A percentile compares a stretch with the other conserved stretches of the same genome.
phyloP scores from a whole-genome alignment of 2,113 vertebrate genomes.

The Rhabdomys dilectus region DNA sequence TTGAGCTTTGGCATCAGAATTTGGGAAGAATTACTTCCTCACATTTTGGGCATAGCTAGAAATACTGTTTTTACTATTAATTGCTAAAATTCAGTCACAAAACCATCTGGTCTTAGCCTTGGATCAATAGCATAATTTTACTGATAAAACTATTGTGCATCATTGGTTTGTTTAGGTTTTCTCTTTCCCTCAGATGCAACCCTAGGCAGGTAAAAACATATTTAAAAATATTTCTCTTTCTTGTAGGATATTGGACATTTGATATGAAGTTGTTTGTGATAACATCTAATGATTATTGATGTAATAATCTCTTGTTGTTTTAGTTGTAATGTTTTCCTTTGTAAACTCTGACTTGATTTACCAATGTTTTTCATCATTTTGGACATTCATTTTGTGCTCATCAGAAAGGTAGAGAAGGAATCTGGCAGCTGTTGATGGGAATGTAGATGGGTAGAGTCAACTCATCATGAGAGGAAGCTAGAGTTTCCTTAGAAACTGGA shows the following conservation, averaged over 20 bases:
- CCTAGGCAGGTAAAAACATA: neutral
- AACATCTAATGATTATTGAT: neutral
- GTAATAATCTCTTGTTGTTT: neutral
- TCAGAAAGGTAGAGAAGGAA: neutral
- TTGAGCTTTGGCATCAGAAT: neutral
- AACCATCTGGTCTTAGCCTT: neutral
- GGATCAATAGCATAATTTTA: neutral
- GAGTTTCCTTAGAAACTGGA: neutral
- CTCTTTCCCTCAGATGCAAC: neutral
- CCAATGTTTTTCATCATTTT: neutral
- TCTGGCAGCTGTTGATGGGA: neutral
- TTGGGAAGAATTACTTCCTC: neutral
- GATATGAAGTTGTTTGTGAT: neutral
- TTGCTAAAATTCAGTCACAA: neutral
- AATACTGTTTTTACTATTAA: neutral
- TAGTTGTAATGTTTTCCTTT: neutral
- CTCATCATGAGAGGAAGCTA: neutral
- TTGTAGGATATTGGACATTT: neutral
- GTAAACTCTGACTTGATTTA: neutral
- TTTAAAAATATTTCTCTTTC: neutral
- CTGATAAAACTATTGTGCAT: neutral
- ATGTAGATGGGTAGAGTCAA: too few species aligned
- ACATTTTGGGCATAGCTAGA: neutral
- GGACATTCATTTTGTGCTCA: neutral
- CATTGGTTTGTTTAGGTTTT: neutral